Evolutionary conservation across 2,797 vertebrate genomes (phyloP), one percentile per base, ranked within the genome.

Genomic region (Alfaro cultratus): DNA sequence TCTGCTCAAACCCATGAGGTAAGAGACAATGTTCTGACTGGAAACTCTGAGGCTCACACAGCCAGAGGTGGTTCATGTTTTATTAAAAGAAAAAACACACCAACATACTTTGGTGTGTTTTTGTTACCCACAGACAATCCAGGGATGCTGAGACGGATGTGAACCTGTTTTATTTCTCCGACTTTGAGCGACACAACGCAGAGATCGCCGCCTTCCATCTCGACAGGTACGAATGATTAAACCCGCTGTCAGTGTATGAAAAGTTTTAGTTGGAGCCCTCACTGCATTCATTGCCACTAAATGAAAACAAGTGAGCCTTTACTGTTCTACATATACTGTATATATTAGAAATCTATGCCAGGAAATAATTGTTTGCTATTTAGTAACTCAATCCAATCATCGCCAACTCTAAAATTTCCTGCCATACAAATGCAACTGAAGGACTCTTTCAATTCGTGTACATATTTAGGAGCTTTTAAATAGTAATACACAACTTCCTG

Each of bases 81-180:
- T 1, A 57, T 74, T 9, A 23, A 51, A 41, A 43, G 11, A 11
- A 0, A 43, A 45, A 13, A 13, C 45, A 46, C 3, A 46, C 45
- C 36, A 53, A 67, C n/a, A 15, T 15, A 57, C n/a, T 1, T 57
- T 57, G n/a, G 10, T 0, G 49, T 51, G 47, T 51, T 16, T 77
- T 62, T 78, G 21, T 49, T 75, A 41, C 55, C 9, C 89, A 10
- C 49, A 97, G 97, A 82, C 97, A 97, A 82, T 90, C 95, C 73
- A 93, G 97, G 81, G 91, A 96, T 2, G 92, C 95, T 46, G 97
- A 98, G 93, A 97, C 97, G 0, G 94, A 97, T 4, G 70, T 86
- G 0, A 96, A 98, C 90, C 96, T 97, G 70, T 98, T 97, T 93
- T 98, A 97, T 91, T 98, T 98, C 94, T 98, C 97, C 0, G 96